A percentile compares a stretch with the other conserved stretches of the same genome.
Conservation (phyloP, 2,113 vertebrate genomes). For the Pagrus major region DNA sequence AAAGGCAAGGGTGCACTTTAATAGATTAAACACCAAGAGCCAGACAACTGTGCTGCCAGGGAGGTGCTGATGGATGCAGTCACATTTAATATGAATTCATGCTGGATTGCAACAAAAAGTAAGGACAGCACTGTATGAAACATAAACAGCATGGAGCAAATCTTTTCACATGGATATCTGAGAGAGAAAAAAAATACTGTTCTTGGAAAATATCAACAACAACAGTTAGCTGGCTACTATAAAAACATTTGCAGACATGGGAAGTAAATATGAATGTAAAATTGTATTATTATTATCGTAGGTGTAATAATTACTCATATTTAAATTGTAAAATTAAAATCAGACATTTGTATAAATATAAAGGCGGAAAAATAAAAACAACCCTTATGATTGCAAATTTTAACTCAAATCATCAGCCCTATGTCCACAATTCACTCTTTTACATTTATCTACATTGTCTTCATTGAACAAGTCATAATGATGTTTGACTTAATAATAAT, state of each 20-base stretch:
- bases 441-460: slow-evolving; percentile 13
- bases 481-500: slow-evolving; percentile 52
- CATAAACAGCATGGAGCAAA: slow-evolving; percentile 26
- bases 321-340: neutral
- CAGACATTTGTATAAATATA: too few relatives aligned
- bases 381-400: neutral
- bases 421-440: neutral
- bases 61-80: slow-evolving; percentile 83
- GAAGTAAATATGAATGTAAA: neutral
- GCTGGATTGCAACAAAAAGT: slow-evolving; percentile 58
- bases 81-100: slow-evolving; percentile 77
- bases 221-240: neutral
- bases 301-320: too few relatives aligned
- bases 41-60: slow-evolving; percentile 75
- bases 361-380: neutral
- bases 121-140: slow-evolving; percentile 10
- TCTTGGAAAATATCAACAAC: neutral
- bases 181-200: neutral
- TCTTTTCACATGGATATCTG: slow-evolving; percentile 11
- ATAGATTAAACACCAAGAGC: slow-evolving; percentile 82
- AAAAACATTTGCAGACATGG: neutral
- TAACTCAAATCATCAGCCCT: neutral
- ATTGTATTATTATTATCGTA: neutral
- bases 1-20: slow-evolving; percentile 83
- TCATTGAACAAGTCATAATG: slow-evolving; percentile 35